Conservation (phyloP, 2,113 vertebrate species). For the Sarotherodon lohbergeri region DNA sequence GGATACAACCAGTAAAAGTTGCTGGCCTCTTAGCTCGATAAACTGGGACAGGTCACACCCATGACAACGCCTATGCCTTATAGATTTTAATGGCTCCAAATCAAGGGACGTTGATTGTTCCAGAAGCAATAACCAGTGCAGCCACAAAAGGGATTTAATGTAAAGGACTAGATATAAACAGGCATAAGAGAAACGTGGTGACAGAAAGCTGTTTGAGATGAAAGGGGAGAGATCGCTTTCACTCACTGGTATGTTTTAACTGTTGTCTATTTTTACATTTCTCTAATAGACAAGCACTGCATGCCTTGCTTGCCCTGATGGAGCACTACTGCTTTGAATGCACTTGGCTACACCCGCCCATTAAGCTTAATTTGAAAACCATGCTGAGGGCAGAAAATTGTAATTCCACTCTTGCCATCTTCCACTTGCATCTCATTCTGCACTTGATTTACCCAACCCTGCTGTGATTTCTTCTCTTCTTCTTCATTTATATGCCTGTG, state of each 20-base stretch:
- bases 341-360: background rate
- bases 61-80: background rate
- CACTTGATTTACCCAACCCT: background rate
- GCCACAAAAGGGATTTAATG: background rate
- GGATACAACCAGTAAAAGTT: background rate
- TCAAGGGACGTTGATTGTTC: background rate
- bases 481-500: conserved; percentile 1
- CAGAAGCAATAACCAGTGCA: background rate
- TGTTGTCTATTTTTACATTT: background rate
- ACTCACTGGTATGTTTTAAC: background rate
- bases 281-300: background rate
- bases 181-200: background rate
- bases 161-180: background rate
- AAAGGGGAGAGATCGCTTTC: background rate
- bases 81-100: background rate
- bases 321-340: background rate
- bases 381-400: background rate
- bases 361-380: background rate
- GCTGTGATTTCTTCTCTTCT: conserved; percentile 2
- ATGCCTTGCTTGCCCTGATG: background rate
- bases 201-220: background rate
- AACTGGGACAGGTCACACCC: background rate
- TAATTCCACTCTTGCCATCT: background rate
- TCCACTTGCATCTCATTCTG: background rate
- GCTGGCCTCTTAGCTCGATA: background rate